Evolutionary conservation across 2,888 invertebrate genomes (phyloP).

Genomic region (Mechanitis messenoides): DNA sequence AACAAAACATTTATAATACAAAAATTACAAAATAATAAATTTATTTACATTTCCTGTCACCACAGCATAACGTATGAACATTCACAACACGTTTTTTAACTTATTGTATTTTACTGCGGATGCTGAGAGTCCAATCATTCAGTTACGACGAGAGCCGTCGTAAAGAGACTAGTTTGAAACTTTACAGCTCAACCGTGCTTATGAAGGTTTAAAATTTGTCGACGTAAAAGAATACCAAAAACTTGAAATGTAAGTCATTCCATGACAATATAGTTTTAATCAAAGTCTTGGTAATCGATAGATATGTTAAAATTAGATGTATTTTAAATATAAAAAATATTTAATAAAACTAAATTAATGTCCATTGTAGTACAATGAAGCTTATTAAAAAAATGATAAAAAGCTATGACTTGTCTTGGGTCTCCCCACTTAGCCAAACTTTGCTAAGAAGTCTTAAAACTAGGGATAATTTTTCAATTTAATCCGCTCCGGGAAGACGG

Average conservation of each 20-base stretch:
- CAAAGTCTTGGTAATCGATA: too few relatives aligned
- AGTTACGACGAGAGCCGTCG: slow-evolving; percentile 56
- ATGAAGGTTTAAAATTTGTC: slow-evolving; percentile 49
- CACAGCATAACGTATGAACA: slow-evolving; percentile 38
- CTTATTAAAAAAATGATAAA: slow-evolving; percentile 20
- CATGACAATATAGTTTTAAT: too few relatives aligned
- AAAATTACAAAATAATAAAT: background rate
- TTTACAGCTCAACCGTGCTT: slow-evolving; percentile 51
- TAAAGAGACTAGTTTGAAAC: slow-evolving; percentile 64
- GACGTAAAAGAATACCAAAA: slow-evolving; percentile 38
- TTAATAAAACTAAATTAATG: too few relatives aligned
- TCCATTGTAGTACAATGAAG: background rate
- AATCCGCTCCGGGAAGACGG: slow-evolving; percentile 7
- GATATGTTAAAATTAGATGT: too few relatives aligned
- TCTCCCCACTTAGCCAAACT: slow-evolving; percentile 13
- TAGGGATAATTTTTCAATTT: slow-evolving; percentile 14
- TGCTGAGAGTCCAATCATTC: slow-evolving; percentile 50
- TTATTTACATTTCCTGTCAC: background rate
- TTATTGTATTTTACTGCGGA: slow-evolving; percentile 55
- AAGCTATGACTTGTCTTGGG: background rate
- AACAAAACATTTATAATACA: background rate
- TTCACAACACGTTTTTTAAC: slow-evolving; percentile 42
- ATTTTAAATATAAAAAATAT: too few relatives aligned
- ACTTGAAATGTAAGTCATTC: too few relatives aligned
- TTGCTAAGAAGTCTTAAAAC: slow-evolving; percentile 14